A percentile compares a stretch with the other conserved stretches of the same genome.
Conservation (phyloP, 2,113 vertebrate species). For the Gulo gulo region DNA sequence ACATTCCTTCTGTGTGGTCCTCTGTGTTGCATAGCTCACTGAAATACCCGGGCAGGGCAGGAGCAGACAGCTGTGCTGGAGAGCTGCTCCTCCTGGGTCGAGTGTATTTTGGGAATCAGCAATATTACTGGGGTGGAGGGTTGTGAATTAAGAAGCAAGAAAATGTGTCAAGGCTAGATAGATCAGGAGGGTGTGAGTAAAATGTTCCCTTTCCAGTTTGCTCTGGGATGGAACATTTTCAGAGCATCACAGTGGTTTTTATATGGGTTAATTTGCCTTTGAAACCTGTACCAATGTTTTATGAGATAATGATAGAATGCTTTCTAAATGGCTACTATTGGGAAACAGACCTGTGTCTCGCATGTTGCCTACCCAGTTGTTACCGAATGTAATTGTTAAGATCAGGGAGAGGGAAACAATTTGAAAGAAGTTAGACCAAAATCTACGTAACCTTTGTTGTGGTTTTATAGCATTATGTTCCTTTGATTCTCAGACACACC, state of each 20-base stretch:
- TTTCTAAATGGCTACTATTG: slow-evolving; percentile 38
- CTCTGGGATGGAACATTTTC: slow-evolving; percentile 35
- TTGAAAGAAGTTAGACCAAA: slow-evolving; percentile 34
- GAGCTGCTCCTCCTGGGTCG: slow-evolving; percentile 64
- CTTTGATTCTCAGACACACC: slow-evolving; percentile 31
- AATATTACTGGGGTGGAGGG: slow-evolving; percentile 67
- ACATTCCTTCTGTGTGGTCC: slow-evolving; percentile 72
- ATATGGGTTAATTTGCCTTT: slow-evolving; percentile 57
- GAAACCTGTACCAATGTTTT: slow-evolving; percentile 61
- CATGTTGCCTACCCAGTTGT: background rate
- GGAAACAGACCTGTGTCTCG: slow-evolving; percentile 1
- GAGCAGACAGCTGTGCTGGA: slow-evolving; percentile 70
- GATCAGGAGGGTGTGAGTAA: slow-evolving; percentile 46
- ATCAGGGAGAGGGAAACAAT: background rate
- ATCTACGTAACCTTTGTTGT: background rate
- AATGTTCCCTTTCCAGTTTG: slow-evolving; percentile 42
- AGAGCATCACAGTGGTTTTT: slow-evolving; percentile 55
- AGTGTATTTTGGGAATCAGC: slow-evolving; percentile 75
- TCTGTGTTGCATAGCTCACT: slow-evolving; percentile 56
- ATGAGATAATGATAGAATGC: slow-evolving; percentile 53
- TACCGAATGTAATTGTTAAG: slow-evolving; percentile 16
- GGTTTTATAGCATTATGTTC: background rate
- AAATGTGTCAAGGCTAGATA: slow-evolving; percentile 70
- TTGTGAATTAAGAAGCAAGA: slow-evolving; percentile 67
- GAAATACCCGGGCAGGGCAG: slow-evolving; percentile 68